Evolutionary conservation across 2,888 invertebrate genomes (phyloP).

Genomic region (Hylaea fasciaria): DNA sequence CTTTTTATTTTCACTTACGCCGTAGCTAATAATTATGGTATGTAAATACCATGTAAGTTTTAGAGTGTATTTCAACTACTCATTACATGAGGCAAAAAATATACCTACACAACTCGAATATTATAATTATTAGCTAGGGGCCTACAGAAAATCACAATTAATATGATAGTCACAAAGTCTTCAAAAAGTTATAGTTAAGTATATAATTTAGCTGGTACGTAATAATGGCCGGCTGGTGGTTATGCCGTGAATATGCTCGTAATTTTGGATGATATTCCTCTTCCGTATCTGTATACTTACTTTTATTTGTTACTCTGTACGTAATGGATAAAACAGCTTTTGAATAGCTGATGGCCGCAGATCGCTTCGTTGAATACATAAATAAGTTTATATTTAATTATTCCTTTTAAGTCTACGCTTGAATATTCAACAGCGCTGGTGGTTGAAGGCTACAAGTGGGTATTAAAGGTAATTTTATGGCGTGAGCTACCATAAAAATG

Average conservation of each 20-base stretch:
- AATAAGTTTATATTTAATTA: slow-evolving; percentile 80
- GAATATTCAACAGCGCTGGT: slow-evolving; percentile 72
- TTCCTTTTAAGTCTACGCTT: slow-evolving; percentile 68
- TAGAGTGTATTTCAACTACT: slow-evolving; percentile 6
- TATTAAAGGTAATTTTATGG: slow-evolving; percentile 49
- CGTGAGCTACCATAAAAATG: slow-evolving; percentile 40
- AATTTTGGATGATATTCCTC: too few relatives aligned
- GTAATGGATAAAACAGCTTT: slow-evolving; percentile 72
- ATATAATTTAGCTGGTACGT: too few relatives aligned
- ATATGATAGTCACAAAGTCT: too few relatives aligned
- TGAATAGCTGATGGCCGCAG: slow-evolving; percentile 72
- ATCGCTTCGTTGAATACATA: slow-evolving; percentile 70
- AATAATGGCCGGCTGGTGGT: too few relatives aligned
- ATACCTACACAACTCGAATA: too few relatives aligned
- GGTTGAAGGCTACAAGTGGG: slow-evolving; percentile 46
- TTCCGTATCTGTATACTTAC: slow-evolving; percentile 8
- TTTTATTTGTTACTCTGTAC: slow-evolving; percentile 29
- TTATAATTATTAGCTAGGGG: too few relatives aligned
- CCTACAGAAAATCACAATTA: too few relatives aligned
- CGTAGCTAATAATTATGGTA: slow-evolving; percentile 16
- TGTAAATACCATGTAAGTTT: slow-evolving; percentile 12
- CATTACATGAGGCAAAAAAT: not conserved
- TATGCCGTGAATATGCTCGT: too few relatives aligned
- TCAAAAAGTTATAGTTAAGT: too few relatives aligned
- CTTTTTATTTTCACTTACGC: slow-evolving; percentile 41